A percentile compares a stretch with the other conserved stretches of the same genome.
Conservation (phyloP, 2,113 vertebrate species). For the Capreolus pygargus region DNA sequence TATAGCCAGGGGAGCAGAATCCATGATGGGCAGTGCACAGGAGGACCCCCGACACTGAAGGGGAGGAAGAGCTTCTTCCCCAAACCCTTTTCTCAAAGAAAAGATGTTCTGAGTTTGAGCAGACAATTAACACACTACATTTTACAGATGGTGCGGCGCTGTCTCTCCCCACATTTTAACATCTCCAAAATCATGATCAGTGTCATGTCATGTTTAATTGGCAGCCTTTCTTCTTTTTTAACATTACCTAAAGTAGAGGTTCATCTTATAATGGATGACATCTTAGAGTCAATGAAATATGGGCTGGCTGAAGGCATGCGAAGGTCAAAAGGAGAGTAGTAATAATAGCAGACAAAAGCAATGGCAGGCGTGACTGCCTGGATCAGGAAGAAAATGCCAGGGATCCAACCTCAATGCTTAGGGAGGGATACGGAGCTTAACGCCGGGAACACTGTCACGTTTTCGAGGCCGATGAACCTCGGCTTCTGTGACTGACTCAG, state of each 20-base stretch:
- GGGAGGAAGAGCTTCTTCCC: neutral
- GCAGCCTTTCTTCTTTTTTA: neutral
- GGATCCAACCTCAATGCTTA: neutral
- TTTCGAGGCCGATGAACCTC: neutral
- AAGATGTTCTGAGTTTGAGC: neutral
- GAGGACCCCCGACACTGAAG: too few relatives aligned
- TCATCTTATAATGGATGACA: neutral
- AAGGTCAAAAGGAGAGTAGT: neutral
- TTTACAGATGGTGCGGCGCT: too few relatives aligned
- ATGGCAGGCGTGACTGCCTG: neutral
- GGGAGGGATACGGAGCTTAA: neutral
- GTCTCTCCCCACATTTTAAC: neutral
- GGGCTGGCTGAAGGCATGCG: neutral
- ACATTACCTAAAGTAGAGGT: neutral
- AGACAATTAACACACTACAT: neutral
- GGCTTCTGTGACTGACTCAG: constrained; percentile 27
- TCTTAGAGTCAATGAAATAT: neutral
- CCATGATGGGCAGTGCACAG: accelerated
- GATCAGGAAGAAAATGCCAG: neutral
- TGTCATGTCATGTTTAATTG: neutral
- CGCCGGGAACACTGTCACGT: accelerated
- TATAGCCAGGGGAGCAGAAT: neutral
- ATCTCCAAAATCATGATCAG: neutral
- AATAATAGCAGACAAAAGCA: neutral
- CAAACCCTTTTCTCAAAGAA: neutral